Base-by-base conservation (phyloP, 2,113 vertebrate genomes). In the Dasyprocta punctata region DNA sequence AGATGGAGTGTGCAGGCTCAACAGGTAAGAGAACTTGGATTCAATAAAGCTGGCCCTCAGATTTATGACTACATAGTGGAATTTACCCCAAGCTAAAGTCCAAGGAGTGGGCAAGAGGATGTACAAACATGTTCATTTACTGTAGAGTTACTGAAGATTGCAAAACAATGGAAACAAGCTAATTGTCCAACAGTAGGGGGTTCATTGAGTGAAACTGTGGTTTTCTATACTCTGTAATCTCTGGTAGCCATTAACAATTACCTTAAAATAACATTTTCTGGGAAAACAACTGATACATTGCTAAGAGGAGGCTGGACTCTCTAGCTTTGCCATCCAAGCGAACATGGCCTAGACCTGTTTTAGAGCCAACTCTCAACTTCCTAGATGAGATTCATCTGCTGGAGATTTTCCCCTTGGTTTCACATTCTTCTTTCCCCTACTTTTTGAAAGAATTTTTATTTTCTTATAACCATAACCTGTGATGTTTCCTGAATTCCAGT, bases 11-110 rank as follows among this genome's bases (percentile, higher is more conserved):
- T 44, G 17, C 44, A 69, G 7, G 24, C 19, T 44, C 41, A n/a
- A 26, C 73, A 26, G 56, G 19, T 36, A 54, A 44, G 82, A 77
- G 44, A 84, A 86, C 26, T 28, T 84, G 28, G 28, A 41, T 71
- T 92, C 87, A 54, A 33, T 89, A 67, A 86, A 93, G 38, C 47
- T 73, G 67, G 26, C 47, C 54, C 5, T 44, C 52, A 86, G 7
- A 8, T 44, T 77, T 77, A 56, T 56, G 67, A 80, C 41, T 69
- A 24, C 5, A 20, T 60, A 71, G 41, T 28, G 33, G 71, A 84
- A 90, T 81, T 44, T 20, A 90, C 77, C 33, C 26, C 41, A 36
- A 87, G 73, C 61, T 86, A 92, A 89, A 75, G 83, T 89, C 89
- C 69, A 52, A 91, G 49, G 56, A 95, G 30, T 58, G 28, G 92